Evolutionary conservation across 1,140 invertebrate species (phyloP), one percentile per base, ranked within the genome.

Genomic region (Plodia interpunctella): DNA sequence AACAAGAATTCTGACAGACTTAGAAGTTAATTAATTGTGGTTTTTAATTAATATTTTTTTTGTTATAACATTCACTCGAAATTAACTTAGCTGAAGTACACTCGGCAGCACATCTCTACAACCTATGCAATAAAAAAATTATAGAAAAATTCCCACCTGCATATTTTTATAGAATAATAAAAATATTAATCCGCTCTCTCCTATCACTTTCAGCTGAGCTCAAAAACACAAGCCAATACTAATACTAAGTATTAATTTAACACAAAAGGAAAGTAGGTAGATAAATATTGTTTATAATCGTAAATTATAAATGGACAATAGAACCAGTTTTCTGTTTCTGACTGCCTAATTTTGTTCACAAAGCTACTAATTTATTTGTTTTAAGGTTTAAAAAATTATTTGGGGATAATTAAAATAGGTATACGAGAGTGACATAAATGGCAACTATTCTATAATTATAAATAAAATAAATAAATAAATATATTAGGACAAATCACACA

Each of bases 231-330:
- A 44, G 15, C 2, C 1, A 10, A 6, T n/a, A 15, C 2, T 44
- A 15, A 15, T 15, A 44, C 64, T 73, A 74, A 62, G 68, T 78
- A 78, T 76, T 72, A 76, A 77, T 80, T 83, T 80, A 83, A 80
- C 74, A 70, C 69, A 65, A 65, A 70, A 68, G 69, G 66, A 64
- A 70, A 74, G 66, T 61, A 69, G 59, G 68, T 73, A 69, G 59
- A 66, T 73, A 71, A 74, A 74, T 72, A 72, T 68, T 63, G 74
- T 72, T 76, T 60, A 69, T 71, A 65, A 67, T 66, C 63, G 55
- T 57, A 50, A 70, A 72, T 70, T 70, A 76, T 70, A 73, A 80
- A 78, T 76, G 56, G 59, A 63, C 54, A 54, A 10, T 15, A 30
- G 35, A 57, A 72, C 68, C 62, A 55, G 63, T 6, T 54, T 68